Evolutionary conservation across 2,888 invertebrate species (phyloP), one percentile per base, ranked within the genome.

Genomic region (Cataglyphis rosenhaueri): DNA sequence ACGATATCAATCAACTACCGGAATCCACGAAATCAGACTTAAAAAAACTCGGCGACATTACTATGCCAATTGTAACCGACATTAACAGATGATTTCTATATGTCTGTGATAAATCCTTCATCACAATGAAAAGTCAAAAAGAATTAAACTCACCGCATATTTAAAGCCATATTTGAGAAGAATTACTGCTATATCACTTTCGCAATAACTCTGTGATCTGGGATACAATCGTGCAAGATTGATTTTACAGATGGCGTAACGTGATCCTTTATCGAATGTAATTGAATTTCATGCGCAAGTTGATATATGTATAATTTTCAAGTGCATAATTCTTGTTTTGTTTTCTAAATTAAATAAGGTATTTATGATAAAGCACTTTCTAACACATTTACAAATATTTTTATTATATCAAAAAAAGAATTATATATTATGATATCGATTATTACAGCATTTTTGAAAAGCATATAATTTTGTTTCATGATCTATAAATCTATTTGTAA

Each of bases 101-200:
- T 18, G 25, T 15, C 44, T 12, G 44, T 68, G 41, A 68, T 21
- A 64, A 35, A 82, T 62, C 10, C 64, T 70, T 75, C 12, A 8
- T 29, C 79, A 74, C 74, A 74, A 66, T 84, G 55, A 89, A 86
- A 81, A 70, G 61, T 64, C 70, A 83, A 71, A 84, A 89, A 84
- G 81, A 79, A 88, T 74, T 79, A 70, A 71, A 90, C 92, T 92
- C 84, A 92, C 92, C 91, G 91, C 85, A 91, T 85, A 71, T 88
- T 88, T 85, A 92, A 86, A 88, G 92, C 92, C 92, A 92, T 92
- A 89, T 91, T 92, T 52, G 52, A n/a, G 89, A 85, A 83, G 84
- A 86, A 78, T 82, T 81, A 64, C 74, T 79, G 52, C 81, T 68
- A 84, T 81, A 71, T 78, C 18, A n/a, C 79, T 59, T 64, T 89